Evolutionary conservation across 2,113 vertebrate species (phyloP), one percentile per base, ranked within the genome.

Genomic region (Vanacampus margaritifer): DNA sequence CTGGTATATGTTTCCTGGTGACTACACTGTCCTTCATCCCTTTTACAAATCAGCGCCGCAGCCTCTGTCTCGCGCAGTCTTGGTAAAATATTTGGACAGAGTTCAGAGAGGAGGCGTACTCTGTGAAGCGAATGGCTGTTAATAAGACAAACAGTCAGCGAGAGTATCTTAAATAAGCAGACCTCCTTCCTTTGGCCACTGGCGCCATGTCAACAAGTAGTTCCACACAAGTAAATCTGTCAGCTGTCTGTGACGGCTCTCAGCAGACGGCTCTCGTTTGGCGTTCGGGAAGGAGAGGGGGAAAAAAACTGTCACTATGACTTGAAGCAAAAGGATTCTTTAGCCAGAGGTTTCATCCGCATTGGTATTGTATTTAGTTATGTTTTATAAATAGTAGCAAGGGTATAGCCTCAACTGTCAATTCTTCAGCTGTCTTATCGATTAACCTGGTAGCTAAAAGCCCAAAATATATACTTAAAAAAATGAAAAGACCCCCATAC

Each of bases 131-230:
- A 79, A 57, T 82, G 75, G 78, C 78, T 23, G 73, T 80, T 75
- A 84, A 79, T 76, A 67, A 86, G 76, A 80, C 73, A 69, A 39
- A 82, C 84, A 80, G 78, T 66, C 82, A 54, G 53, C 41, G 65
- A 71, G 76, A 60, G 62, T 53, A 64, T 73, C 75, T 69, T 64
- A 59, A 81, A 80, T 56, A 69, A 62, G 51, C 62, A 74, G 67
- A 67, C 53, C 60, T 66, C 69, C 70, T 80, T 74, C 64, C 75
- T 78, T 69, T 73, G 46, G 35, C 60, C 51, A 51, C 68, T 32
- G 71, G 56, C 51, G 43, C 36, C 2, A 56, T 67, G 69, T 70
- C 73, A 68, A 73, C 68, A 77, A 68, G 51, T 66, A 68, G 66
- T 56, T 70, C 69, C 26, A 65, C 41, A 8, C 60, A 58, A 43